Conservation (phyloP, 2,888 invertebrate genomes). For the Ypsolopha scabrella region DNA sequence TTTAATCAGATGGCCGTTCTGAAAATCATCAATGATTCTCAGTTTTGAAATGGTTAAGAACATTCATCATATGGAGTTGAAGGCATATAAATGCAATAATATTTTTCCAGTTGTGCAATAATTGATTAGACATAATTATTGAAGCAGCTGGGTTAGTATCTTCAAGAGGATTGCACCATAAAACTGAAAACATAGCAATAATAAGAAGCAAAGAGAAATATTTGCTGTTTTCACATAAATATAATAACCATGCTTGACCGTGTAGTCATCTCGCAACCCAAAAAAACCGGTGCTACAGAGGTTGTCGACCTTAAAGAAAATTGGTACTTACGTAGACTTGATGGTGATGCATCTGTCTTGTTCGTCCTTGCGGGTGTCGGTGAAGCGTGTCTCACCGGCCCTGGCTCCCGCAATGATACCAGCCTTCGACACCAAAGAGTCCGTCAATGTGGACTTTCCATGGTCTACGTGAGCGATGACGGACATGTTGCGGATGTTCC, state of each 20-base stretch:
- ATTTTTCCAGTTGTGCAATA: neutral
- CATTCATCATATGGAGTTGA: slow-evolving; percentile 54
- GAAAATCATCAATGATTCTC: slow-evolving; percentile 54
- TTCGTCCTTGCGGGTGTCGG: slow-evolving; percentile 99
- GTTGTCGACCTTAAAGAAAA: slow-evolving; percentile 15
- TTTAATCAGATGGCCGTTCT: slow-evolving; percentile 70
- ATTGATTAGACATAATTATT: neutral
- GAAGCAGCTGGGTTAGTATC: no score
- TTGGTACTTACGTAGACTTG: slow-evolving; percentile 93
- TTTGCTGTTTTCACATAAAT: no score
- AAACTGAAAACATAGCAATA: no score
- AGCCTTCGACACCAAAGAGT: slow-evolving; percentile 99
- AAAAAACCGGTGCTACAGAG: slow-evolving; percentile 10
- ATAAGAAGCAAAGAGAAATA: no score
- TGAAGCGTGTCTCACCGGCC: slow-evolving; percentile 99
- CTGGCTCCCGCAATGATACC: slow-evolving; percentile 99
- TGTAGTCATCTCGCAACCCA: no score
- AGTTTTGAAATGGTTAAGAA: slow-evolving; percentile 60
- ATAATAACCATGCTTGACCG: no score
- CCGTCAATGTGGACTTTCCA: slow-evolving; percentile 99
- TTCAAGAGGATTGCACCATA: no score
- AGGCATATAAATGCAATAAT: neutral
- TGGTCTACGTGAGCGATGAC: slow-evolving; percentile 99
- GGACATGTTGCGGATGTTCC: slow-evolving; percentile 99
- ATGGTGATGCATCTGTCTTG: slow-evolving; percentile 99